A percentile compares a stretch with the other conserved stretches of the same genome.
Conservation (phyloP, 2,113 vertebrate species). For the Oncorhynchus masou region DNA sequence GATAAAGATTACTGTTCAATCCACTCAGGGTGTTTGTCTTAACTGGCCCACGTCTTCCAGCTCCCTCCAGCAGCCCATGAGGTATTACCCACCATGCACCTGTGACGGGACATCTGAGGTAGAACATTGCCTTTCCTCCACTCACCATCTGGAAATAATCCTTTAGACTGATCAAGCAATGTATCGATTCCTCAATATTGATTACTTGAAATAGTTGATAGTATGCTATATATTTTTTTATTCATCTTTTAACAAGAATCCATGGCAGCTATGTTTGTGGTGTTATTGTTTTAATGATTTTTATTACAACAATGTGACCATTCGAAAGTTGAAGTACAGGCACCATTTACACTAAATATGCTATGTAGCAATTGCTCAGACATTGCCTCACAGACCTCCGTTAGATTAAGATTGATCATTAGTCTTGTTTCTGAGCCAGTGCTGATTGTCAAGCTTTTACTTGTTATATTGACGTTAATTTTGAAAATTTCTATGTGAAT, state of each 20-base stretch:
- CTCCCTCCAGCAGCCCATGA: slow-evolving; percentile 71
- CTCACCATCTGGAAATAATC: too few relatives aligned
- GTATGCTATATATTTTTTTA: neutral
- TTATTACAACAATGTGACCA: neutral
- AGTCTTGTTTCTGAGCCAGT: too few relatives aligned
- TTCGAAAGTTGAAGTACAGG: neutral
- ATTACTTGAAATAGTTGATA: neutral
- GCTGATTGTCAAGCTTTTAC: too few relatives aligned
- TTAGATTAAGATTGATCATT: too few relatives aligned
- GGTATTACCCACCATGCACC: slow-evolving; percentile 46
- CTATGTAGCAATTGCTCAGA: neutral
- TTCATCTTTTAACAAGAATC: neutral
- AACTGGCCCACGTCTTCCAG: slow-evolving; percentile 68
- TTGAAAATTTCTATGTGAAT: slow-evolving; percentile 21
- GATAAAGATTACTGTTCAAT: neutral
- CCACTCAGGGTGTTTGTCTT: slow-evolving; percentile 48
- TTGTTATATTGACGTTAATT: neutral
- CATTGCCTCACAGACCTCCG: too few relatives aligned
- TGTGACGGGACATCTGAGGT: slow-evolving; percentile 36
- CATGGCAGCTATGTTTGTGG: neutral
- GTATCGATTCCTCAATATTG: neutral
- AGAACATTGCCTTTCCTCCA: too few relatives aligned
- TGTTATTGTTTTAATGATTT: neutral
- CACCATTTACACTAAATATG: neutral
- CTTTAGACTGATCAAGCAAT: neutral